A percentile compares a stretch with the other conserved stretches of the same genome.
Conservation (phyloP, 2,888 invertebrate species). For the Cantharis flavilabris region DNA sequence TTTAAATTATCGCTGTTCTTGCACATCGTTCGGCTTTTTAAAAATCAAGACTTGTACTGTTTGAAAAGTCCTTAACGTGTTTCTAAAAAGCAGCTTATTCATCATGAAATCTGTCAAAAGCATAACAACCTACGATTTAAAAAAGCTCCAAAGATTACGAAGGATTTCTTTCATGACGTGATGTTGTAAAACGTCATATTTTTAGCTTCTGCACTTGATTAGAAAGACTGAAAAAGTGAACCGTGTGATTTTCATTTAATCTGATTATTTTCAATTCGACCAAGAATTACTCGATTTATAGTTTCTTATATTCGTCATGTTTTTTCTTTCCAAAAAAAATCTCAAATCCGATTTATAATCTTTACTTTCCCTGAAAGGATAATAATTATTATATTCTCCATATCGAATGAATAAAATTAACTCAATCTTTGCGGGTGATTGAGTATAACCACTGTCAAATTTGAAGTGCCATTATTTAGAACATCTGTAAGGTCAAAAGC, state of each 20-base stretch:
- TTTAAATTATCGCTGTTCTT: background rate
- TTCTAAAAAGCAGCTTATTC: constrained; percentile 19
- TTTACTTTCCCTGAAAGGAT: background rate
- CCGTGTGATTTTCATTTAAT: background rate
- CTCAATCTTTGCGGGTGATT: background rate
- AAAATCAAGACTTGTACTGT: constrained; percentile 5
- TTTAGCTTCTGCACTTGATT: constrained; percentile 8
- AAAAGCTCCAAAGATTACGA: constrained; percentile 13
- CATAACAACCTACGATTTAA: constrained; percentile 12
- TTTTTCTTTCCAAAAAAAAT: background rate
- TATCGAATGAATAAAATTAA: background rate
- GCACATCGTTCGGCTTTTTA: background rate
- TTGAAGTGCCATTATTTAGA: constrained; percentile 10
- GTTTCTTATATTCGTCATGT: background rate
- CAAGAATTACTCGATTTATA: background rate
- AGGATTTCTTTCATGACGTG: constrained; percentile 14
- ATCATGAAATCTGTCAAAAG: constrained; percentile 24
- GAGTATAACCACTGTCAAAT: background rate
- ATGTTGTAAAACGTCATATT: constrained; percentile 17
- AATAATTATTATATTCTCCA: background rate
- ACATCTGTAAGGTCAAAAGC: constrained; percentile 11
- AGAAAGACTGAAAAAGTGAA: background rate
- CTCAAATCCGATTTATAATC: background rate
- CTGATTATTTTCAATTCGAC: background rate
- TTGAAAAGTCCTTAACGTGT: constrained; percentile 5